Conservation (phyloP, 1,140 invertebrate genomes). For the Macrosteles quadrilineatus region DNA sequence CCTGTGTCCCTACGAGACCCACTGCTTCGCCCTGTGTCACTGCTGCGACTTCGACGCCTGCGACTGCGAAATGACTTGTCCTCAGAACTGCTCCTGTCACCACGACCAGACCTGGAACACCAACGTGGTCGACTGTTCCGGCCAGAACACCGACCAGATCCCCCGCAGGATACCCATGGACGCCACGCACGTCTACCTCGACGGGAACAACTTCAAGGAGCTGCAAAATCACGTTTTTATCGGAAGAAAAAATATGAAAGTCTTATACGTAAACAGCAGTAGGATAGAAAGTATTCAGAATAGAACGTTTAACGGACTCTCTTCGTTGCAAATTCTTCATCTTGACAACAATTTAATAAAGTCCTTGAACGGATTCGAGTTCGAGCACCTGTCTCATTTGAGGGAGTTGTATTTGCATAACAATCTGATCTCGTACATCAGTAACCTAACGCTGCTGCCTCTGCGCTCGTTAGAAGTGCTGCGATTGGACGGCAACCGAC, state of each 20-base stretch:
- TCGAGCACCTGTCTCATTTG: slow-evolving; percentile 78
- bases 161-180: slow-evolving; percentile 90
- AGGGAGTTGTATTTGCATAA: slow-evolving; percentile 86
- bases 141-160: slow-evolving; percentile 70
- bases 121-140: slow-evolving; percentile 89
- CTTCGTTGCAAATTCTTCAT: slow-evolving; percentile 77
- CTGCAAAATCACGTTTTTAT: slow-evolving; percentile 89
- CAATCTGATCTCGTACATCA: slow-evolving; percentile 76
- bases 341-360: slow-evolving; percentile 81
- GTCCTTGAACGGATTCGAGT: slow-evolving; percentile 84
- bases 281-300: slow-evolving; percentile 86
- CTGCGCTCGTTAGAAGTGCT: slow-evolving; percentile 78
- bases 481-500: slow-evolving; percentile 79
- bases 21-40: slow-evolving; percentile 90
- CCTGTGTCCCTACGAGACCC: slow-evolving; percentile 86
- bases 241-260: slow-evolving; percentile 84
- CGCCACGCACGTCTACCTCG: slow-evolving; percentile 87
- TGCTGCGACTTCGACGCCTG: slow-evolving; percentile 95
- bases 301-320: slow-evolving; percentile 87
- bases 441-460: slow-evolving; percentile 76
- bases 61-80: slow-evolving; percentile 94
- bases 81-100: slow-evolving; percentile 87
- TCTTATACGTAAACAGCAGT: slow-evolving; percentile 83
- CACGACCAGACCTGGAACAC: slow-evolving; percentile 91
- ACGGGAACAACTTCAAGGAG: slow-evolving; percentile 83